Evolutionary conservation across 2,113 vertebrate genomes (phyloP), one percentile per base, ranked within the genome.

Genomic region (Sinocyclocheilus maitianheensis): DNA sequence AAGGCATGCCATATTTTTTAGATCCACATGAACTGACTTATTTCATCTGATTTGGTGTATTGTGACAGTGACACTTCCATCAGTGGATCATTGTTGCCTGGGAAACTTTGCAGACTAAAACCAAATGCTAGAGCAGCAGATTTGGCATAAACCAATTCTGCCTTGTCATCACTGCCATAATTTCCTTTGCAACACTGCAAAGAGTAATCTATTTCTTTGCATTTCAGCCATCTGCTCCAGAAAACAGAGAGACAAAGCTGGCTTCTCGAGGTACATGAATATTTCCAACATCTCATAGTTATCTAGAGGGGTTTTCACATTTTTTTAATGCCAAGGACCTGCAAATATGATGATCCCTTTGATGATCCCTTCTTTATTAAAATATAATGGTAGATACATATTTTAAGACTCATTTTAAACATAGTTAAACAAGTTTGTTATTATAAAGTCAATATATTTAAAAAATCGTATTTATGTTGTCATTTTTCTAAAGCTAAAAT

Each of bases 81-180:
- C 0, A 24, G 46, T 9, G 14, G 40, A 7, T 40, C 13, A 80
- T 80, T 63, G 78, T 65, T 81, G 60, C 48, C 48, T 69, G 18
- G 26, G 26, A 77, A 53, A 55, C 16, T 82, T 69, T 53, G 80
- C n/a, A 11, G 18, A 82, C 46, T 82, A 71, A 43, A 65, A 81
- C 40, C 60, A 65, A 82, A 82, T 53, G 63, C 80, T 22, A 53
- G 30, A 53, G 46, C 9, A 71, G 63, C 46, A 82, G 63, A 82
- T 69, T 48, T 82, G 62, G 46, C 62, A 67, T 0, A 82, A 69
- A 69, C 46, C 40, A 53, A 69, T 37, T 71, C 26, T 53, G 46
- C 46, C 11, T 51, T 7, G 26, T 82, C 80, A 82, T 82, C 80
- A 30, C 46, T 82, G 62, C 24, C 63, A 81, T 65, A 5, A 65